A percentile compares a stretch with the other conserved stretches of the same genome.
Conservation (phyloP, 1,140 invertebrate genomes). For the Bombus consobrinus region DNA sequence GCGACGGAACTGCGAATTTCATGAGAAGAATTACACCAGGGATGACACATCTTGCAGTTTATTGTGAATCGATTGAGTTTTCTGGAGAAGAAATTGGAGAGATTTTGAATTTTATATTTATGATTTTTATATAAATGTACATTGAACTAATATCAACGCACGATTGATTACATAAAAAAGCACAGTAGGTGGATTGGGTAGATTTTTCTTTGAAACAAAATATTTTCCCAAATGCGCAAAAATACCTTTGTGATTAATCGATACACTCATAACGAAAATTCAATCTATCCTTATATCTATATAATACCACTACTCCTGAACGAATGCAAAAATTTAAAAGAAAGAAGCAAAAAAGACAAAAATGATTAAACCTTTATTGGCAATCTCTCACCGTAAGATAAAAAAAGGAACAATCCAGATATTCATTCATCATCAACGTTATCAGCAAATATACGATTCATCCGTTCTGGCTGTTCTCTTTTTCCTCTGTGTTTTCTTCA, state of each 20-base stretch:
- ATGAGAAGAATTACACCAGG: background rate
- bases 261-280: background rate
- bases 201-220: background rate
- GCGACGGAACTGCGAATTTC: background rate
- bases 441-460: background rate
- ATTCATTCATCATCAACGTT: background rate
- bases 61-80: background rate
- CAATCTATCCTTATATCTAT: background rate
- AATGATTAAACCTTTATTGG: background rate
- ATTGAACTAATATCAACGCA: no score
- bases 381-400: no score
- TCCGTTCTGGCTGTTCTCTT: background rate
- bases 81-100: no score
- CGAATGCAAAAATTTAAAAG: background rate
- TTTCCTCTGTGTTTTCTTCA: background rate
- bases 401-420: no score
- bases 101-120: no score
- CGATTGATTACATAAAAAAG: no score
- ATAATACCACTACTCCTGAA: background rate
- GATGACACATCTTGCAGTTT: background rate
- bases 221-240: background rate
- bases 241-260: background rate
- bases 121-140: no score
- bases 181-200: no score
- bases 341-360: background rate